phyloP scores from a whole-genome alignment of 1,140 invertebrate species.

The Bombus cullumanus region DNA sequence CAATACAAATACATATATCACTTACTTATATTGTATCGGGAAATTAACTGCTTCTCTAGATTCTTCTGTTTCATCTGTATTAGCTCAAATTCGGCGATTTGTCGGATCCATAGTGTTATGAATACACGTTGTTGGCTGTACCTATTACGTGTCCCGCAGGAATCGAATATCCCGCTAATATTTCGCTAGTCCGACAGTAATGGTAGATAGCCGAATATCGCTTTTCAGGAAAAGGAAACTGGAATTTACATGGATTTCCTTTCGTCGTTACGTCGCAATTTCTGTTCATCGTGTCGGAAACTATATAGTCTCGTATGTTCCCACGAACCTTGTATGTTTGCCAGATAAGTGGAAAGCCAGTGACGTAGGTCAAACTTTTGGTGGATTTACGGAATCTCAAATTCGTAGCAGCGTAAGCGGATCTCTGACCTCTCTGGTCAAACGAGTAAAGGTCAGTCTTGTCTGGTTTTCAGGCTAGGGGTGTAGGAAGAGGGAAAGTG shows the following conservation, averaged over 20 bases:
- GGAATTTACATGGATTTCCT: slow-evolving; percentile 57
- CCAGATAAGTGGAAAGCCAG: slow-evolving; percentile 63
- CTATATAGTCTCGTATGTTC: slow-evolving; percentile 37
- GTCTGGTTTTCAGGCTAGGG: slow-evolving; percentile 22
- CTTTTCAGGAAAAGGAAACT: slow-evolving; percentile 29
- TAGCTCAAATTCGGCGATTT: background rate
- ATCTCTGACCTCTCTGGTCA: slow-evolving; percentile 62
- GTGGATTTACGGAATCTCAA: slow-evolving; percentile 67
- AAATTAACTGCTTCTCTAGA: background rate
- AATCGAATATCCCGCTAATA: slow-evolving; percentile 11
- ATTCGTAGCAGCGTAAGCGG: slow-evolving; percentile 67
- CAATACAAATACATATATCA: background rate
- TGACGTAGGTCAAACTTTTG: slow-evolving; percentile 63
- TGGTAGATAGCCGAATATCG: background rate
- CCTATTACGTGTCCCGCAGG: background rate
- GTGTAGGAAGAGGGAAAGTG: slow-evolving; percentile 12
- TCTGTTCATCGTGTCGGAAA: slow-evolving; percentile 52
- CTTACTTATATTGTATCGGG: background rate
- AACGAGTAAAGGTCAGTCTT: slow-evolving; percentile 64
- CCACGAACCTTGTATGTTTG: slow-evolving; percentile 36
- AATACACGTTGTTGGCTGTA: background rate
- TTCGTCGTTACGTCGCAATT: slow-evolving; percentile 47
- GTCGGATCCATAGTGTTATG: background rate
- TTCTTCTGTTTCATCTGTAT: background rate
- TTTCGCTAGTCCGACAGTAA: background rate